Evolutionary conservation across 2,797 vertebrate genomes (phyloP), one percentile per base, ranked within the genome.

Genomic region (Sphaeramia orbicularis): DNA sequence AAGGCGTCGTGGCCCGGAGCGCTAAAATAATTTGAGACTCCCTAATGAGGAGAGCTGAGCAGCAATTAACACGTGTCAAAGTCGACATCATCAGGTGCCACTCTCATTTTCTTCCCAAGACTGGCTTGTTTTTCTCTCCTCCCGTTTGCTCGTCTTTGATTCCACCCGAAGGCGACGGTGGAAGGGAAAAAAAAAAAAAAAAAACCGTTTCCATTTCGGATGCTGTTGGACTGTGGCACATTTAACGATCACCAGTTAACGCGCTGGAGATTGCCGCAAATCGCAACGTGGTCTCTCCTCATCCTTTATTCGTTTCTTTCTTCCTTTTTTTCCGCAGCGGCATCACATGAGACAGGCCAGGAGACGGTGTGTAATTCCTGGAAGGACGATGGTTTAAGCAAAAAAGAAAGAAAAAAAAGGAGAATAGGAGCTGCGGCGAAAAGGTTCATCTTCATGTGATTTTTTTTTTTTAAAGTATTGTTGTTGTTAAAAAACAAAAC

Each of bases 61-160:
- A 95, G 94, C 96, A 98, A 98, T 98, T 98, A 99, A 97, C 95
- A 92, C 95, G 94, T 94, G 96, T 96, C 97, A 96, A 93, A 96
- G 95, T 96, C 96, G 93, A 95, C 96, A 95, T 96, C 96, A 94
- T 98, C 96, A 96, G 95, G 95, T 97, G 96, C 95, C 96, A 96
- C 94, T 97, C 95, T 96, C 93, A 92, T 95, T 95, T 95, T 96
- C 94, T 94, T 92, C 95, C 93, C 94, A 92, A 95, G 95, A 95
- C 95, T 94, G 92, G 94, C 94, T 95, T 90, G 93, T 91, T 86
- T 90, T 30, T n/a, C 35, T 10, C 2, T 60, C 61, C 66, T 70
- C n/a, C 30, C 65, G 54, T 51, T 71, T 65, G 59, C 44, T 80
- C 75, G 74, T 69, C 78, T 80, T 85, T 86, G 66, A 90, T 78